phyloP scores from a whole-genome alignment of 2,113 vertebrate species.

The Struthidea cinerea region DNA sequence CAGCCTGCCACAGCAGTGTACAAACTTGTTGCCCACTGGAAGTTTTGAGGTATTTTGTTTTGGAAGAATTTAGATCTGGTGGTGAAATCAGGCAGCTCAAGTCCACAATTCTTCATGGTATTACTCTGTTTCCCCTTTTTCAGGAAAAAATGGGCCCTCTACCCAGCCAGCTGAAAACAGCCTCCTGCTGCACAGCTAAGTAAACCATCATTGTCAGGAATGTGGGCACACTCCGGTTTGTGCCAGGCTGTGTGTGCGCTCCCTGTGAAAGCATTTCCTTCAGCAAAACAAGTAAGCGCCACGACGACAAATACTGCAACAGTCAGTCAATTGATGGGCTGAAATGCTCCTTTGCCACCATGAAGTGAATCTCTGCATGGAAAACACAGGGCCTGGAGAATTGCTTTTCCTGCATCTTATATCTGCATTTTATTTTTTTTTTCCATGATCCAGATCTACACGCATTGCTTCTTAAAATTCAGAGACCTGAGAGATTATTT shows the following conservation, averaged over 20 bases:
- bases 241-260: conserved; percentile 7
- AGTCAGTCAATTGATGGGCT: conserved; percentile 2
- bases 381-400: background rate
- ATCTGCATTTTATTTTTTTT: background rate
- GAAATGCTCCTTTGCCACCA: background rate
- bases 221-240: background rate
- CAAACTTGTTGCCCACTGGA: conserved; percentile 12
- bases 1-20: background rate
- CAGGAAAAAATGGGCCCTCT: background rate
- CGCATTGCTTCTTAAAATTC: background rate
- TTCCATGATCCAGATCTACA: background rate
- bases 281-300: background rate
- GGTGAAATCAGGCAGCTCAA: background rate
- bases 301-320: conserved; percentile 29
- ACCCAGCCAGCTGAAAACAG: background rate
- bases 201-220: conserved; percentile 35
- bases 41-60: conserved; percentile 48
- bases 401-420: background rate
- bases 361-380: background rate
- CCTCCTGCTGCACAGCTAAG: background rate
- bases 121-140: background rate
- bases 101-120: background rate
- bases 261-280: conserved; percentile 35
- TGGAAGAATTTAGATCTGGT: conserved; percentile 29
- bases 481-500: background rate